phyloP scores from a whole-genome alignment of 2,113 vertebrate species.

The Kryptolebias marmoratus region DNA sequence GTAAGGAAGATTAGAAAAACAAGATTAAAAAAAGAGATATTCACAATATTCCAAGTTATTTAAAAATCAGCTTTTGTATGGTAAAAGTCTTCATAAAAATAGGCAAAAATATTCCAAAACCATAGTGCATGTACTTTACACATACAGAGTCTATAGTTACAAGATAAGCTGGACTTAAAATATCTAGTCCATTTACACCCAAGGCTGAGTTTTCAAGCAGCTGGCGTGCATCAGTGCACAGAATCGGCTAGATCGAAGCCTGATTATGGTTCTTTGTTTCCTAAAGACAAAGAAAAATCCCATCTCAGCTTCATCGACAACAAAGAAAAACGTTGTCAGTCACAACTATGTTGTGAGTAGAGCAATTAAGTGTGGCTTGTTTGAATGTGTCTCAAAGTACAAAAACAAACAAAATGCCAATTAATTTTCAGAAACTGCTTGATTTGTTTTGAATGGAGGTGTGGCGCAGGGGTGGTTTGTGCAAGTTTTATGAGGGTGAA shows the following conservation, averaged over 20 bases:
- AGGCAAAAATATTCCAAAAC: too few relatives aligned
- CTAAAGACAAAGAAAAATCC: slow-evolving; percentile 46
- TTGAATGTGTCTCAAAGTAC: slow-evolving; percentile 25
- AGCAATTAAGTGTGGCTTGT: slow-evolving; percentile 28
- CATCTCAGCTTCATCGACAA: slow-evolving; percentile 4
- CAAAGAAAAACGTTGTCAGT: slow-evolving; percentile 20
- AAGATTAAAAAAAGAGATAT: too few relatives aligned
- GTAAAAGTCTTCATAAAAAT: too few relatives aligned
- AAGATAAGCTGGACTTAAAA: background rate
- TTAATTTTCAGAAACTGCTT: slow-evolving; percentile 19
- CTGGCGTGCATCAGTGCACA: slow-evolving; percentile 19
- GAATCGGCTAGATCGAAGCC: slow-evolving; percentile 38
- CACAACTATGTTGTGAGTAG: slow-evolving; percentile 3
- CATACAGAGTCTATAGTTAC: too few relatives aligned
- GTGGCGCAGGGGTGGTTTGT: slow-evolving; percentile 7
- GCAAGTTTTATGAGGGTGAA: background rate
- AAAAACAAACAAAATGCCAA: slow-evolving; percentile 3
- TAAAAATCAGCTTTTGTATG: background rate
- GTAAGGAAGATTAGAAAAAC: too few relatives aligned
- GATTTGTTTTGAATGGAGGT: slow-evolving; percentile 13
- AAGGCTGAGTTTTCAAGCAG: slow-evolving; percentile 25
- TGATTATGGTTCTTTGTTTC: slow-evolving; percentile 53
- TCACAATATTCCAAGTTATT: too few relatives aligned
- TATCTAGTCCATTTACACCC: background rate
- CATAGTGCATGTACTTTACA: background rate